These are phyloP conservation scores for Linhomoeus sp. DNA, from an alignment of 2,888 invertebrate genomes.

Conservation along the genomic window DNA sequence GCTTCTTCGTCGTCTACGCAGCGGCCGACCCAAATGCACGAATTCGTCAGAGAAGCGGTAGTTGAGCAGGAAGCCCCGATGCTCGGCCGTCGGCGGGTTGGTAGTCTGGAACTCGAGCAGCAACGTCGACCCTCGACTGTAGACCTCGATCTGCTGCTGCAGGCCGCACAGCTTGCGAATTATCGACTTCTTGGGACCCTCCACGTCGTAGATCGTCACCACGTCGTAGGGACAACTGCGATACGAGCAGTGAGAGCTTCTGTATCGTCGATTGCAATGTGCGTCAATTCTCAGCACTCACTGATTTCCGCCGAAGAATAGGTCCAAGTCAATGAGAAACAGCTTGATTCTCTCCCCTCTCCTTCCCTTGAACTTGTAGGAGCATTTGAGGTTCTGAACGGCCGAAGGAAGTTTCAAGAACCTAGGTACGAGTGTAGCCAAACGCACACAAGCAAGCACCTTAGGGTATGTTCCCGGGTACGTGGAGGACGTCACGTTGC, in stretches of 20 bases:
- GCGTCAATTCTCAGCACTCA: conserved; percentile 42
- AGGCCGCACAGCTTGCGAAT: conserved; percentile 24
- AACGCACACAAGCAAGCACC: too few species aligned
- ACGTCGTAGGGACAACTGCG: conserved; percentile 92
- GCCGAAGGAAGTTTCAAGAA: too few species aligned
- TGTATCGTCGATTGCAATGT: too few species aligned
- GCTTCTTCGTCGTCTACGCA: too few species aligned
- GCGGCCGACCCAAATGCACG: conserved; percentile 79
- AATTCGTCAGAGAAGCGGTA: conserved; percentile 96
- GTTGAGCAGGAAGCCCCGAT: conserved; percentile 92
- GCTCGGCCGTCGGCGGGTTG: conserved; percentile 49
- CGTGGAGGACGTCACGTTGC: conserved; percentile 79
- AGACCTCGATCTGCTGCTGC: conserved; percentile 23
- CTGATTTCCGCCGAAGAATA: conserved; percentile 96
- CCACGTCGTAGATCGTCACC: conserved; percentile 87
- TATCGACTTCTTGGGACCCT: conserved; percentile 55
- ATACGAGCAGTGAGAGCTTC: too few species aligned
- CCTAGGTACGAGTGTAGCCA: too few species aligned
- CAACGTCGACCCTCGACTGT: conserved; percentile 14
- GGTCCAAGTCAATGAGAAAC: conserved; percentile 90
- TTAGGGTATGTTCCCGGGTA: conserved; percentile 92
- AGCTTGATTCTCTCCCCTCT: conserved; percentile 73
- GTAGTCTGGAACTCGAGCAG: conserved; percentile 26
- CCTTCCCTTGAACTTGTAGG: conserved; percentile 60
- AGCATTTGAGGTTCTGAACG: conserved; percentile 21